phyloP scores from a whole-genome alignment of 2,797 vertebrate genomes.

The Chelon auratus region DNA sequence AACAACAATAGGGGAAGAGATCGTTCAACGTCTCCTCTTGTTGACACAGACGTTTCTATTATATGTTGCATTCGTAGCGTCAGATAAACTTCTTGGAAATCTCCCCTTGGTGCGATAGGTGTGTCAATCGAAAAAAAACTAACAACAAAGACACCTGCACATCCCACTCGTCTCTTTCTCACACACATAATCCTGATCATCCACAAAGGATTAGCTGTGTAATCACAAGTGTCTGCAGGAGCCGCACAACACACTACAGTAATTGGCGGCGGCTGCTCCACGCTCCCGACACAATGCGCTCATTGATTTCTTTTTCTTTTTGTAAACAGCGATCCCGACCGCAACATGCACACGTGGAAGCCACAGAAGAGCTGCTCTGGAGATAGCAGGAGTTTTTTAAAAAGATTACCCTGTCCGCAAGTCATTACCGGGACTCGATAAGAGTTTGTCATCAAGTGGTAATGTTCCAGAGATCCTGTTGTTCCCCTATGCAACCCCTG shows the following conservation, averaged over 20 bases:
- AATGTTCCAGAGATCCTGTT: conserved; percentile 72
- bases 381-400: conserved; percentile 58
- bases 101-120: neutral
- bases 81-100: conserved; percentile 48
- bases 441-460: conserved; percentile 68
- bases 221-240: conserved; percentile 27
- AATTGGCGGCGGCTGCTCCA: conserved; percentile 32
- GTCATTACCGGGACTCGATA: conserved; percentile 68
- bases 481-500: conserved; percentile 45
- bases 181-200: conserved; percentile 10
- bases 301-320: conserved; percentile 57
- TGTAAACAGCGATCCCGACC: conserved; percentile 43
- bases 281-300: conserved; percentile 55
- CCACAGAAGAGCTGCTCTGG: conserved; percentile 61
- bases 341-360: conserved; percentile 43
- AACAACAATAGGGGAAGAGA: conserved; percentile 41
- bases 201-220: conserved; percentile 43
- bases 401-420: conserved; percentile 67
- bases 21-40: conserved; percentile 51
- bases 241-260: conserved; percentile 18
- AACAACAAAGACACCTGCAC: conserved; percentile 4
- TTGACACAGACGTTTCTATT: conserved; percentile 64
- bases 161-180: conserved; percentile 15
- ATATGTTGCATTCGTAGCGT: conserved; percentile 41
- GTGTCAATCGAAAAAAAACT: neutral